Evolutionary conservation across 1,140 invertebrate species (phyloP), one percentile per base, ranked within the genome.

Genomic region (Cydia amplana): DNA sequence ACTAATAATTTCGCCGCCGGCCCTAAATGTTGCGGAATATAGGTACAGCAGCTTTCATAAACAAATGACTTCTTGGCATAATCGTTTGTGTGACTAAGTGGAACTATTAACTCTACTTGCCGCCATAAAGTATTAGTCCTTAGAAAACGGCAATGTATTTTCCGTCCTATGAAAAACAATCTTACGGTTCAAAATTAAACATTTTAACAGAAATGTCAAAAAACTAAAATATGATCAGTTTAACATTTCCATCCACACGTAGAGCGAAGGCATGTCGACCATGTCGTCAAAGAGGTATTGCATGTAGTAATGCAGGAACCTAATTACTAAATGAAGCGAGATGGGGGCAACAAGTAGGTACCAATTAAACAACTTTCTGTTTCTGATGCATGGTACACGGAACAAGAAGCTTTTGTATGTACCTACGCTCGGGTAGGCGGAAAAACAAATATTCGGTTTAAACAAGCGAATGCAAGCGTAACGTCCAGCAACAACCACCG

Each of bases 361-460:
- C 28, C n/a, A 40, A 70, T 70, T 70, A 70, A 36, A 36, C 28
- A 36, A 18, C 65, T 70, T 36, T 70, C 65, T 36, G 28, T 70
- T 36, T 70, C 65, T 36, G 28, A 40, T n/a, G 65, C 16, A 70
- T 46, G 43, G 43, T 70, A 70, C 16, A 32, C 36, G n/a, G 32
- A 70, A 70, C 28, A 70, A 70, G 28, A 70, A 70, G 28, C 28
- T 36, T 36, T 36, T 40, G 16, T 70, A 36, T 20, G 65, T 36
- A 43, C 65, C 16, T 23, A 9, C 6, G n/a, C 65, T 43, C 65
- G 32, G 28, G 76, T 80, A 77, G 78, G 79, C 77, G 80, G 77
- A 55, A 82, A 86, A 77, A 80, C 82, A 83, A 86, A 88, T 83
- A 84, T 82, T 81, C 75, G 78, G 82, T 83, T 80, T 78, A 83